phyloP scores from a whole-genome alignment of 2,888 invertebrate species.

The Andrena bicolor region DNA sequence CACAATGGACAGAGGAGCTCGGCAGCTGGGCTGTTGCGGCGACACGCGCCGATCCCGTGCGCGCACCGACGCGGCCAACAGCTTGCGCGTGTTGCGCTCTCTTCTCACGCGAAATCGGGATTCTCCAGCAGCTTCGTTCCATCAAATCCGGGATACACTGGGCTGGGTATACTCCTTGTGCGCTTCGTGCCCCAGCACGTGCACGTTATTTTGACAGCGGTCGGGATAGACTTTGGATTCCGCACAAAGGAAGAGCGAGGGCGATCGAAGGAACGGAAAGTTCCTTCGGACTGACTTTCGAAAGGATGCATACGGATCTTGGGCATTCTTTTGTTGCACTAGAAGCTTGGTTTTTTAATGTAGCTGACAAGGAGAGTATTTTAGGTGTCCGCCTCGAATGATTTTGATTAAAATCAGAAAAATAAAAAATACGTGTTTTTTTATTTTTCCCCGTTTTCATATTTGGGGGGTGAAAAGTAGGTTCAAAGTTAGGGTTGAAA shows the following conservation, averaged over 20 bases:
- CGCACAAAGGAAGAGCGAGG: not conserved
- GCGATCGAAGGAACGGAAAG: constrained; percentile 23
- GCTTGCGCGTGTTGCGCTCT: constrained; percentile 62
- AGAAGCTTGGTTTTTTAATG: not conserved
- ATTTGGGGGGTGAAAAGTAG: too few species aligned
- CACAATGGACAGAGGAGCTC: constrained; percentile 77
- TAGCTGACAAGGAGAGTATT: too few species aligned
- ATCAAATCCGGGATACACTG: constrained; percentile 13
- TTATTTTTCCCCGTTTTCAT: too few species aligned
- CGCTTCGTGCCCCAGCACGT: constrained; percentile 1
- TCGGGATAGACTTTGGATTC: not conserved
- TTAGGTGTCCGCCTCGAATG: too few species aligned
- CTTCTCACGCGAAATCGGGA: constrained; percentile 29
- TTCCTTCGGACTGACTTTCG: constrained; percentile 10
- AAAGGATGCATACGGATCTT: not conserved
- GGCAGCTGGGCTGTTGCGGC: constrained; percentile 69
- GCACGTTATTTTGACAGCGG: constrained; percentile 29
- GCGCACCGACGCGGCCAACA: constrained; percentile 8
- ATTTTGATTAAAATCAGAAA: too few species aligned
- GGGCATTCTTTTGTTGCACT: not conserved
- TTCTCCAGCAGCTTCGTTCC: constrained; percentile 33
- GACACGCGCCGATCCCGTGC: constrained; percentile 35
- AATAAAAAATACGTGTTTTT: too few species aligned
- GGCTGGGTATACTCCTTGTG: not conserved
- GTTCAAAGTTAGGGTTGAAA: too few species aligned